Evolutionary conservation across 2,888 invertebrate genomes (phyloP).

Genomic region (Dermolepida albohirtum): DNA sequence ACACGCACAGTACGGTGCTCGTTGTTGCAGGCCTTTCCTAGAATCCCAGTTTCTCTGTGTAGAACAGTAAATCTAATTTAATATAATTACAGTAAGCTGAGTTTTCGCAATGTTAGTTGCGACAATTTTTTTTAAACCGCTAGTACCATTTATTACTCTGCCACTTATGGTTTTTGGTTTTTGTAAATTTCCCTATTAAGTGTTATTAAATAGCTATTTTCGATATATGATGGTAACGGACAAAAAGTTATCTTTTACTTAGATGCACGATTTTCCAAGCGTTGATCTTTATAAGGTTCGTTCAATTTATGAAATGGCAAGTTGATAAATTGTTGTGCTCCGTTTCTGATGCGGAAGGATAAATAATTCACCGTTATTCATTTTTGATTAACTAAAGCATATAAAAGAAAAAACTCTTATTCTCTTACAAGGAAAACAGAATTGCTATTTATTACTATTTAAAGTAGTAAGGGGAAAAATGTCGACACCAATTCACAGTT

Average conservation of each 20-base stretch:
- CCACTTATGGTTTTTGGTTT: slow-evolving; percentile 8
- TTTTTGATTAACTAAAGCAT: slow-evolving; percentile 11
- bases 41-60: slow-evolving; percentile 33
- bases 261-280: slow-evolving; percentile 7
- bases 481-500: no score
- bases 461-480: no score
- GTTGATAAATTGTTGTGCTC: slow-evolving; percentile 33
- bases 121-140: slow-evolving; percentile 18
- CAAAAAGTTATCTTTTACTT: slow-evolving; percentile 15
- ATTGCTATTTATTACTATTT: neutral
- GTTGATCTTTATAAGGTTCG: slow-evolving; percentile 28
- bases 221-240: slow-evolving; percentile 1
- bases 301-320: slow-evolving; percentile 24
- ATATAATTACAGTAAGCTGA: slow-evolving; percentile 30
- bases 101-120: slow-evolving; percentile 31
- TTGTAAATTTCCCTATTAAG: slow-evolving; percentile 23
- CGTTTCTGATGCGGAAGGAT: slow-evolving; percentile 27
- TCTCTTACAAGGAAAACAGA: neutral
- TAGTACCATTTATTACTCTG: slow-evolving; percentile 26
- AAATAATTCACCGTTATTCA: slow-evolving; percentile 30
- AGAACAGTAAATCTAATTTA: slow-evolving; percentile 38
- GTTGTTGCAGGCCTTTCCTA: slow-evolving; percentile 29
- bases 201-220: slow-evolving; percentile 4
- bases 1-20: slow-evolving; percentile 13
- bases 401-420: neutral